Conservation (phyloP, 2,797 vertebrate genomes). For the Rhadinocentrus ornatus region DNA sequence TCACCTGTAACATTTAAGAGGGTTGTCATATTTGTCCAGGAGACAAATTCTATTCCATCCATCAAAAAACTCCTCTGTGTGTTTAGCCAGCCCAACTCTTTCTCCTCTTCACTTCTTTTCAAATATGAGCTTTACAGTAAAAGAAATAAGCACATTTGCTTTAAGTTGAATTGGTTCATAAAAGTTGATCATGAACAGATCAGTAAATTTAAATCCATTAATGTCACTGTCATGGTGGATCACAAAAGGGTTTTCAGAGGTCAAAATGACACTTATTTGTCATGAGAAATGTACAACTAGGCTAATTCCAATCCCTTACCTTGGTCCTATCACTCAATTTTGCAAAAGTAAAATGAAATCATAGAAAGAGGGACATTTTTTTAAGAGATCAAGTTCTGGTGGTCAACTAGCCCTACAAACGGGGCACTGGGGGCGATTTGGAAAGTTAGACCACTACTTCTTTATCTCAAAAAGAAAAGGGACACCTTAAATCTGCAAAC, state of each 20-base stretch:
- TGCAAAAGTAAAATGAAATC: neutral
- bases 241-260: too few relatives aligned
- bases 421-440: neutral
- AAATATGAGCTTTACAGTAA: neutral
- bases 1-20: neutral
- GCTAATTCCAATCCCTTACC: neutral
- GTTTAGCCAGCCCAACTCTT: too few relatives aligned
- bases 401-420: neutral
- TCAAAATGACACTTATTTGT: neutral
- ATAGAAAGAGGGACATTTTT: neutral
- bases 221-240: neutral
- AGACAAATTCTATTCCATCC: neutral
- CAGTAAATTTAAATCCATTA: neutral
- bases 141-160: neutral
- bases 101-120: neutral
- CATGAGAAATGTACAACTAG: neutral
- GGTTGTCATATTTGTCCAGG: neutral
- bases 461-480: neutral
- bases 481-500: neutral
- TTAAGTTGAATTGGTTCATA: neutral
- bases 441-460: neutral
- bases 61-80: neutral
- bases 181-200: too few relatives aligned
- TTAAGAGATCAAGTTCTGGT: neutral
- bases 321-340: neutral